A percentile compares a stretch with the other conserved stretches of the same genome.
phyloP scores from a whole-genome alignment of 2,797 vertebrate species.

The Pelobates cultripes region DNA sequence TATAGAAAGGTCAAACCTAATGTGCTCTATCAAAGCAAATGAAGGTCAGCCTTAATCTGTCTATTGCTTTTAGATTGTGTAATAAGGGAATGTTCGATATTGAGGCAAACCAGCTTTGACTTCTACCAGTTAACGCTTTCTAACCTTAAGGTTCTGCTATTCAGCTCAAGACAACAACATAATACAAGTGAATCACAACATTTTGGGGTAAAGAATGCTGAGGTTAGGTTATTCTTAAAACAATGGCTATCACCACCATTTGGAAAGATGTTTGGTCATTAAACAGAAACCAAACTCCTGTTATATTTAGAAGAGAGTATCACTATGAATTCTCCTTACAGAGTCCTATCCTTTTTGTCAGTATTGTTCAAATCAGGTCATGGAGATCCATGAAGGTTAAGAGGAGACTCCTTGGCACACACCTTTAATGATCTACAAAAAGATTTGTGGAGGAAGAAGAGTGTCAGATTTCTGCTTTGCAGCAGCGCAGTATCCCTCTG shows the following conservation, averaged over 20 bases:
- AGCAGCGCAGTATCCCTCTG: constrained; percentile 40
- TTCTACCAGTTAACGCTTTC: constrained; percentile 21
- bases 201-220: not conserved
- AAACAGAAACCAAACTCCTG: not conserved
- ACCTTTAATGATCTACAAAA: constrained; percentile 31
- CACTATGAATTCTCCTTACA: not conserved
- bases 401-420: constrained; percentile 30
- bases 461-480: constrained; percentile 43
- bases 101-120: not conserved
- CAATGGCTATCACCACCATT: not conserved
- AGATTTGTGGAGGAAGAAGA: constrained; percentile 40
- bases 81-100: constrained; percentile 4
- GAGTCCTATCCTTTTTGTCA: constrained; percentile 5
- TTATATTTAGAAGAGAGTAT: not conserved
- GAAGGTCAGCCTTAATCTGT: constrained; percentile 27
- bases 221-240: not conserved
- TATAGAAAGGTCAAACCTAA: constrained; percentile 38
- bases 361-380: constrained; percentile 6
- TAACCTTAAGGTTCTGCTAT: not conserved
- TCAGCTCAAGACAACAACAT: not conserved
- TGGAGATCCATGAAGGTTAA: constrained; percentile 44
- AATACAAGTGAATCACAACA: too few species aligned
- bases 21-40: constrained; percentile 41
- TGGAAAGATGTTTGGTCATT: not conserved
- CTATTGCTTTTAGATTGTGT: not conserved